Percentiles rank a stretch among this genome's conserved stretches.
phyloP scores from a whole-genome alignment of 2,888 invertebrate genomes.

The Phrixothrix hirtus region DNA sequence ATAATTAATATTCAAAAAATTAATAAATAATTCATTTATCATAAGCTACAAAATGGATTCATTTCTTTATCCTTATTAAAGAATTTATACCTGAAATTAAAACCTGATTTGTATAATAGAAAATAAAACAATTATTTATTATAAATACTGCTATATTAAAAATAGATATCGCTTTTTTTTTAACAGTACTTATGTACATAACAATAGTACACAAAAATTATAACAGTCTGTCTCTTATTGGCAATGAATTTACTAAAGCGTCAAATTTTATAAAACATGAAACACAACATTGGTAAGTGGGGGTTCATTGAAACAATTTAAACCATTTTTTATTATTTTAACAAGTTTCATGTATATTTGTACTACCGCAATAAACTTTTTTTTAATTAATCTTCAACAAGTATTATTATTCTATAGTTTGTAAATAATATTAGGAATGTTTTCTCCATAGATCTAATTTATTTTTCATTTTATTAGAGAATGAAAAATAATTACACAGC shows the following conservation, averaged over 20 bases:
- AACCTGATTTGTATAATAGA: too few relatives aligned
- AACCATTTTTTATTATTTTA: too few relatives aligned
- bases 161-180: slow-evolving; percentile 18
- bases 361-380: neutral
- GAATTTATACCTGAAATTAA: too few relatives aligned
- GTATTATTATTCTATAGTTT: neutral
- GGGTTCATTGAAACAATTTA: too few relatives aligned
- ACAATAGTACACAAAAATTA: slow-evolving; percentile 17
- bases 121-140: neutral
- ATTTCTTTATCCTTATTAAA: too few relatives aligned
- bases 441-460: neutral
- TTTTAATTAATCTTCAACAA: neutral
- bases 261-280: neutral
- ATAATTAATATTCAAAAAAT: neutral
- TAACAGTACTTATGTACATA: slow-evolving; percentile 24
- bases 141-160: slow-evolving; percentile 26
- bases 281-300: neutral
- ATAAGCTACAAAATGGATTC: too few relatives aligned
- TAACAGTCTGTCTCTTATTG: slow-evolving; percentile 22
- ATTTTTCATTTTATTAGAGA: neutral
- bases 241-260: slow-evolving; percentile 11
- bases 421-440: neutral
- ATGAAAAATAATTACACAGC: neutral
- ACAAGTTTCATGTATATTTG: too few relatives aligned
- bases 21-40: neutral